Percentiles rank a stretch among this genome's conserved stretches.
Evolutionary conservation across 2,113 vertebrate genomes (phyloP).

Genomic region (Oncorhynchus mykiss): DNA sequence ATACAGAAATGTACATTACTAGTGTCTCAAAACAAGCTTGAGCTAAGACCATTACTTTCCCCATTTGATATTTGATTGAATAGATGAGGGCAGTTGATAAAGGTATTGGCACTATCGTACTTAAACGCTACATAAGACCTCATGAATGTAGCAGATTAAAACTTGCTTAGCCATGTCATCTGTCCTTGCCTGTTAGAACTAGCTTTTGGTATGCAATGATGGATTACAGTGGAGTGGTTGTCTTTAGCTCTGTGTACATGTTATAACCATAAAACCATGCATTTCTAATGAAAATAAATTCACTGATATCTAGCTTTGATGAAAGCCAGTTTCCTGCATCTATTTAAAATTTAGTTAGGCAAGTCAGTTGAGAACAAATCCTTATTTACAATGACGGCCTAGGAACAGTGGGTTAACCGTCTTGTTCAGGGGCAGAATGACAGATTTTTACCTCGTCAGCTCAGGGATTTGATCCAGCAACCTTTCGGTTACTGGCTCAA

Average conservation of each 20-base stretch:
- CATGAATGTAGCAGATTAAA: neutral
- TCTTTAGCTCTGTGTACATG: constrained; percentile 9
- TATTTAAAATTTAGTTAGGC: too few species aligned
- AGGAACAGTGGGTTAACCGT: too few species aligned
- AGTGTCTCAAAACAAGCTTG: neutral
- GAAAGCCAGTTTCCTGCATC: neutral
- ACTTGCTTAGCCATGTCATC: neutral
- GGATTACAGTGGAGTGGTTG: neutral
- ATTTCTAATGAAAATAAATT: constrained; percentile 58
- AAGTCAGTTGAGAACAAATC: neutral
- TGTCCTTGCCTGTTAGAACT: constrained; percentile 18
- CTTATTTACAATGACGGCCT: too few species aligned
- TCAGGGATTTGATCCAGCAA: neutral
- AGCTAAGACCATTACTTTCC: neutral
- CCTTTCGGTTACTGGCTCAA: too few species aligned
- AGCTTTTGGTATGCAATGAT: constrained; percentile 22
- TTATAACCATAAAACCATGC: neutral
- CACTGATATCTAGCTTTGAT: constrained; percentile 1
- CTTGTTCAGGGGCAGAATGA: too few species aligned
- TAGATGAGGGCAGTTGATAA: neutral
- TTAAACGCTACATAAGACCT: neutral
- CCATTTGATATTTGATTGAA: constrained; percentile 5
- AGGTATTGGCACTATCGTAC: neutral
- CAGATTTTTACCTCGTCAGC: neutral
- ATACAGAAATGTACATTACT: constrained; percentile 7